These are phyloP conservation scores for Scortum barcoo DNA, from an alignment of 2,113 vertebrate species.

Conservation along the genomic window DNA sequence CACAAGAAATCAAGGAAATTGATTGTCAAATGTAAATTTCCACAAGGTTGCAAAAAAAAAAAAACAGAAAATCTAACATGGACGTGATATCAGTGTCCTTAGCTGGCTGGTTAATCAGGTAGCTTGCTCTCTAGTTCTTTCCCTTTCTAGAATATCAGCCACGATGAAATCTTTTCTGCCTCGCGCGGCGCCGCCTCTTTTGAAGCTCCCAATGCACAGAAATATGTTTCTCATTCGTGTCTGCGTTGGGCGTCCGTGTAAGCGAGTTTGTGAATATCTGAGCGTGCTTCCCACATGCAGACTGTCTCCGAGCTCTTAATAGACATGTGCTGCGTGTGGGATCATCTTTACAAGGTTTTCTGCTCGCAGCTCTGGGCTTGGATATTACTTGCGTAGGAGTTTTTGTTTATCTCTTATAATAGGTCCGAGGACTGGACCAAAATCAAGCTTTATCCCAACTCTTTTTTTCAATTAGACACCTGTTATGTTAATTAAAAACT, in stretches of 20 bases:
- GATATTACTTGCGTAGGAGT: slow-evolving; percentile 60
- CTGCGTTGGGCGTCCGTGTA: slow-evolving; percentile 17
- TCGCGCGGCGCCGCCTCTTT: neutral
- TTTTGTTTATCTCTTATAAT: slow-evolving; percentile 65
- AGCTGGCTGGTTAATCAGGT: too few relatives aligned
- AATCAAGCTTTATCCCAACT: slow-evolving; percentile 19
- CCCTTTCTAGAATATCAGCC: neutral
- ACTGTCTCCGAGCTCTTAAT: slow-evolving; percentile 66
- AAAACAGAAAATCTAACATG: too few relatives aligned
- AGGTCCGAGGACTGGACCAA: slow-evolving; percentile 30
- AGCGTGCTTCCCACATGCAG: slow-evolving; percentile 67
- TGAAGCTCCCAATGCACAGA: neutral
- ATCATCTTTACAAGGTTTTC: slow-evolving; percentile 53
- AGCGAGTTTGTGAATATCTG: slow-evolving; percentile 31
- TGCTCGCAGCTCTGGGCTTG: slow-evolving; percentile 35
- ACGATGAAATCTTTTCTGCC: neutral
- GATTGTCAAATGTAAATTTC: too few relatives aligned
- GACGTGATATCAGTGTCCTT: too few relatives aligned
- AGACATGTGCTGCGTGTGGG: slow-evolving; percentile 60
- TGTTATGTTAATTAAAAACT: slow-evolving; percentile 18
- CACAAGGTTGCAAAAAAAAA: too few relatives aligned
- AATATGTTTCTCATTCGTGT: neutral
- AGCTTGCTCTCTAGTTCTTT: too few relatives aligned
- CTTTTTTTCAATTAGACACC: slow-evolving; percentile 37
- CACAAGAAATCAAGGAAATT: too few relatives aligned